Evolutionary conservation across 2,797 vertebrate genomes (phyloP).

Genomic region (Peromyscus eremicus): DNA sequence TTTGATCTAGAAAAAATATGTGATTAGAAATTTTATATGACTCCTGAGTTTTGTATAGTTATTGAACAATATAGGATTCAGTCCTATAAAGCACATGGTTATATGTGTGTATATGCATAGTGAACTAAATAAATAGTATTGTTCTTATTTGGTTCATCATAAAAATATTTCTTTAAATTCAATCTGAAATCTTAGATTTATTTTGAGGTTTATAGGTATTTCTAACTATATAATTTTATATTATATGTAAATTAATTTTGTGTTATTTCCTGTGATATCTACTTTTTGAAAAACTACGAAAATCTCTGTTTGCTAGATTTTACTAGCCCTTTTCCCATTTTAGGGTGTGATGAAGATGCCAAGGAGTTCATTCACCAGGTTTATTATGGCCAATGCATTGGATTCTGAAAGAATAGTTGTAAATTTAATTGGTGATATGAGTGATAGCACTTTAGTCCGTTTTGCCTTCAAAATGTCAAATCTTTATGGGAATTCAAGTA

Average conservation of each 20-base stretch:
- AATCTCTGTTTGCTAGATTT: background rate
- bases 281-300: background rate
- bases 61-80: background rate
- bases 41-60: background rate
- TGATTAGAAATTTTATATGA: background rate
- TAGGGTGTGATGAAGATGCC: background rate
- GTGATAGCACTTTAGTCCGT: background rate
- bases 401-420: background rate
- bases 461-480: background rate
- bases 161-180: background rate
- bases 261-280: background rate
- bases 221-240: background rate
- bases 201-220: background rate
- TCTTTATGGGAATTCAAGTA: background rate
- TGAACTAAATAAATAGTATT: background rate
- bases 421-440: background rate
- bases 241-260: background rate
- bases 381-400: background rate
- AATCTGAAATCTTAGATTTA: background rate
- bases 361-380: background rate
- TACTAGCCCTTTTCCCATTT: background rate
- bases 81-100: background rate
- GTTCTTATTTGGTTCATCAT: background rate
- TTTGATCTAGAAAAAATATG: background rate
- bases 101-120: background rate